These are phyloP conservation scores for Nycticebus coucang DNA, from an alignment of 2,113 vertebrate genomes.

Conservation along the genomic window DNA sequence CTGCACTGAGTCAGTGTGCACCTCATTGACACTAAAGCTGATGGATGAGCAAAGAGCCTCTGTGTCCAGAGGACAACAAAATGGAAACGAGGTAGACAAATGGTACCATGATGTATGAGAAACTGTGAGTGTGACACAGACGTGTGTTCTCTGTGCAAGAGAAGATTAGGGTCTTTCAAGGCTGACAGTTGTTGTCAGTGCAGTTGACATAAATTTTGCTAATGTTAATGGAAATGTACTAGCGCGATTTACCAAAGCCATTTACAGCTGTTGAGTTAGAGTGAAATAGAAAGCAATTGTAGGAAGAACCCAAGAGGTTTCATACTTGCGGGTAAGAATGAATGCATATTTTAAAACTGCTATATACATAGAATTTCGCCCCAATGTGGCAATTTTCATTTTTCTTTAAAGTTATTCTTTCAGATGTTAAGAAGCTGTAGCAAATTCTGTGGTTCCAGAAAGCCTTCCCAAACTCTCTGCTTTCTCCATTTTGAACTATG, in stretches of 20 bases:
- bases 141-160: slow-evolving; percentile 54
- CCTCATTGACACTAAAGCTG: slow-evolving; percentile 55
- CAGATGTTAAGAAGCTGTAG: not conserved
- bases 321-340: slow-evolving; percentile 42
- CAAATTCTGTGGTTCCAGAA: not conserved
- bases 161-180: slow-evolving; percentile 77
- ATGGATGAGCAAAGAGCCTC: slow-evolving; percentile 56
- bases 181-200: slow-evolving; percentile 72
- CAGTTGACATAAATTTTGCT: slow-evolving; percentile 76
- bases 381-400: not conserved
- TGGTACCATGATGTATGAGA: not conserved
- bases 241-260: slow-evolving; percentile 64
- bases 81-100: slow-evolving; percentile 45
- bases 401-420: slow-evolving; percentile 51
- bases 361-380: not conserved
- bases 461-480: not conserved
- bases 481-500: not conserved
- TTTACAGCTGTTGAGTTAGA: slow-evolving; percentile 77
- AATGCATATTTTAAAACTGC: slow-evolving; percentile 64
- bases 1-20: slow-evolving; percentile 30
- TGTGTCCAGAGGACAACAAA: slow-evolving; percentile 61
- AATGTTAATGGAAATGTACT: slow-evolving; percentile 80
- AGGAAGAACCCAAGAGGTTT: slow-evolving; percentile 70
- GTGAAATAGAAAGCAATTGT: slow-evolving; percentile 70
- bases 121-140: slow-evolving; percentile 73